Conservation (phyloP, 2,113 vertebrate species). For the Onychostruthus taczanowskii region DNA sequence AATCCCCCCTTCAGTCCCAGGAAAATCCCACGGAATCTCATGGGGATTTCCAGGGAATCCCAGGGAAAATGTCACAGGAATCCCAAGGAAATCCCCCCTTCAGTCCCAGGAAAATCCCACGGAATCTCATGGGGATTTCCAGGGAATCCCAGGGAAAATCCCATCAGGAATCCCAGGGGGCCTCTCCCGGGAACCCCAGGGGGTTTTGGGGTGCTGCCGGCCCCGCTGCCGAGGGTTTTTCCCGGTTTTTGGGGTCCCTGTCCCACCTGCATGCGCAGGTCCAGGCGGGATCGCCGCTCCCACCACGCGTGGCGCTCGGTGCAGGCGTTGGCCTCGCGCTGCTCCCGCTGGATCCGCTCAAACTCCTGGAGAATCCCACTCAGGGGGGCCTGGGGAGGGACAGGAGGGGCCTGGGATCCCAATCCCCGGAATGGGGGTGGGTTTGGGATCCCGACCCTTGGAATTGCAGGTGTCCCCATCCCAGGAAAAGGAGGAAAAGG, state of each 20-base stretch:
- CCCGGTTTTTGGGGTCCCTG: not conserved
- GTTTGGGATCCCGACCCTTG: too few relatives aligned
- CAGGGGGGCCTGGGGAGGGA: conserved; percentile 65
- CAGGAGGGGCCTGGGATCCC: not conserved
- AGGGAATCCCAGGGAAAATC: too few relatives aligned
- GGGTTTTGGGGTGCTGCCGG: not conserved
- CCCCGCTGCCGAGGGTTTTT: not conserved
- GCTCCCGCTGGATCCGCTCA: conserved; percentile 81
- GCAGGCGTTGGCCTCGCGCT: conserved; percentile 81
- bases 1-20: too few relatives aligned
- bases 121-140: too few relatives aligned
- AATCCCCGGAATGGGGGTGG: rapidly evolving
- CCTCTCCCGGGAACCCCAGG: too few relatives aligned
- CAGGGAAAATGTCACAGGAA: too few relatives aligned
- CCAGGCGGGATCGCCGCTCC: conserved; percentile 80
- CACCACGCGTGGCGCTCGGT: conserved; percentile 88
- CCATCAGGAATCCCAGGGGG: too few relatives aligned
- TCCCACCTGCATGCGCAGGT: conserved; percentile 80
- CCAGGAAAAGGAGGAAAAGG: too few relatives aligned
- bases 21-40: too few relatives aligned
- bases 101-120: not conserved
- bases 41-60: too few relatives aligned
- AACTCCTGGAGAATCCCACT: conserved; percentile 78
- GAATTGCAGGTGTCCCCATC: too few relatives aligned
- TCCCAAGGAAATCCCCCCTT: too few relatives aligned